phyloP scores from a whole-genome alignment of 1,140 invertebrate species.

The Vanessa tameamea region DNA sequence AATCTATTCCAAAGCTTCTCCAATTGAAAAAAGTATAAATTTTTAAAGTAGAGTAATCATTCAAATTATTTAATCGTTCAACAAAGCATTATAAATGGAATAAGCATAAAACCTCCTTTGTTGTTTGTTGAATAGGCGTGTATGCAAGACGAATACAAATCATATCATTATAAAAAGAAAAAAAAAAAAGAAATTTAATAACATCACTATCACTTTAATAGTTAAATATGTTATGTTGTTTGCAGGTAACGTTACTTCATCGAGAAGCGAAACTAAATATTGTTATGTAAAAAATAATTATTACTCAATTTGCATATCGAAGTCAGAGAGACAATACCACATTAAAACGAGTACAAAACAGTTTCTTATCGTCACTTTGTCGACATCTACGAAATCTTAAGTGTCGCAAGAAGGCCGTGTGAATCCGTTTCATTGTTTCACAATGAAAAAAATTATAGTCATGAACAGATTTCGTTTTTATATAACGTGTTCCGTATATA shows the following conservation, averaged over 20 bases:
- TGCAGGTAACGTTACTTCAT: slow-evolving; percentile 11
- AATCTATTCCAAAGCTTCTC: too few relatives aligned
- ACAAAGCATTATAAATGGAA: too few relatives aligned
- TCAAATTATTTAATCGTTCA: too few relatives aligned
- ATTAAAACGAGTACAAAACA: slow-evolving; percentile 62
- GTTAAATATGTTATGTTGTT: background rate
- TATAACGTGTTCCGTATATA: slow-evolving; percentile 19
- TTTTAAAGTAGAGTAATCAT: too few relatives aligned
- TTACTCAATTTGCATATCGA: slow-evolving; percentile 56
- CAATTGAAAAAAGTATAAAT: too few relatives aligned
- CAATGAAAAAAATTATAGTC: slow-evolving; percentile 36
- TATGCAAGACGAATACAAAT: too few relatives aligned
- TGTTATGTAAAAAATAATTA: slow-evolving; percentile 40
- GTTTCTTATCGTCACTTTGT: slow-evolving; percentile 55
- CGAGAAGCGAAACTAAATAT: slow-evolving; percentile 22
- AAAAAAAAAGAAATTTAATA: background rate
- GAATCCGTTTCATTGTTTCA: slow-evolving; percentile 54
- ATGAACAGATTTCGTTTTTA: slow-evolving; percentile 24
- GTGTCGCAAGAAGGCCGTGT: slow-evolving; percentile 65
- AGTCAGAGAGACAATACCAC: slow-evolving; percentile 58
- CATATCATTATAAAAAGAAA: background rate
- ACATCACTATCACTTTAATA: background rate
- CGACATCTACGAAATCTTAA: slow-evolving; percentile 57
- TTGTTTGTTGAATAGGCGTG: too few relatives aligned
- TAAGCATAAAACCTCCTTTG: too few relatives aligned